Evolutionary conservation across 2,797 vertebrate genomes (phyloP).

Genomic region (Microhierax caerulescens): DNA sequence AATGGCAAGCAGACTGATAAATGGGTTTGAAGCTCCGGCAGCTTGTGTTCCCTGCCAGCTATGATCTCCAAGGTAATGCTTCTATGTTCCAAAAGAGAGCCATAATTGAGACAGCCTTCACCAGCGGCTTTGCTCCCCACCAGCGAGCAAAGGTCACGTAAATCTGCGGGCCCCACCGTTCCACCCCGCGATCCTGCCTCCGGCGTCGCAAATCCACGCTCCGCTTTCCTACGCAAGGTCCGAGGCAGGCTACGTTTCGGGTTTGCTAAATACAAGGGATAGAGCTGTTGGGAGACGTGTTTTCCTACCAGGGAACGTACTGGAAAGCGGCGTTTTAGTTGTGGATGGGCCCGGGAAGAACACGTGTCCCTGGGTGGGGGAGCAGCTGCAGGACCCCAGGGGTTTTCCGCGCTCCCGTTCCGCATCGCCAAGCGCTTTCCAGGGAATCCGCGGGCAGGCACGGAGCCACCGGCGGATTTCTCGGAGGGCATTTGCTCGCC

Average conservation of each 20-base stretch:
- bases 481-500: rapidly evolving
- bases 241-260: not conserved
- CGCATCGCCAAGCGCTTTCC: not conserved
- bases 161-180: not conserved
- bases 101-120: not conserved
- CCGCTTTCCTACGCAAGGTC: not conserved
- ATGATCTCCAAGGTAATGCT: not conserved
- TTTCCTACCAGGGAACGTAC: rapidly evolving
- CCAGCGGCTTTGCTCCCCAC: not conserved
- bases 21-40: not conserved
- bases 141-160: not conserved
- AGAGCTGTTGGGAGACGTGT: rapidly evolving
- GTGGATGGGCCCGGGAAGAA: not conserved
- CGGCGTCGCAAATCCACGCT: rapidly evolving
- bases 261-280: not conserved
- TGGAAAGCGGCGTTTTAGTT: rapidly evolving
- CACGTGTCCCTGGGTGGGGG: not conserved
- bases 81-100: not conserved
- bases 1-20: not conserved
- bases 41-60: not conserved
- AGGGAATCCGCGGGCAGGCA: rapidly evolving
- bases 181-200: not conserved
- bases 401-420: not conserved
- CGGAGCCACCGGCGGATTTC: not conserved
- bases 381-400: rapidly evolving